Base-by-base conservation (phyloP, 30 jellyfish, hydroid and myxozoan genomes). In the Chrysaora quinquecirrha region DNA sequence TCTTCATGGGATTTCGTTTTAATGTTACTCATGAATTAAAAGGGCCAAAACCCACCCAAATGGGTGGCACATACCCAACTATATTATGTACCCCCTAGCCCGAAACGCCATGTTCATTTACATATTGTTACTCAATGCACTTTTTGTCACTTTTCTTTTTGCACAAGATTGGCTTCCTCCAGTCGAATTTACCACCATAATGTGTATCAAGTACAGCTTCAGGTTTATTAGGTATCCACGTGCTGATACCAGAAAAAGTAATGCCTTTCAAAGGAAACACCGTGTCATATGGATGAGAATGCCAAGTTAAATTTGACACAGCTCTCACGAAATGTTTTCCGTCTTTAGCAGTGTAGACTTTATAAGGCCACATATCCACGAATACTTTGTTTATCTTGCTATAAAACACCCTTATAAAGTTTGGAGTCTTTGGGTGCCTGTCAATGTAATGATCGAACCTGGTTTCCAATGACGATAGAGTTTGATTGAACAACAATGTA, bases 281-380 rank as follows among this genome's bases (percentile, higher is more conserved):
- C n/a, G n/a, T n/a, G n/a, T n/a, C n/a, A 34, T 62, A 78, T 3
- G 60, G 80, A 61, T 62, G 23, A 0, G 69, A 58, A 25, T 11
- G 48, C 89, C 89, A 78, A 0, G 89, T 78, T 28, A 80, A 54
- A 0, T 60, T 14, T 0, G 91, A 80, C 14, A 48, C 34, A 0
- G 76, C 71, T 30, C 50, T 80, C 14, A 80, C 84, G 71, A 76
- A 80, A 28, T 48, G 65, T 7, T 23, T n/a, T 21, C 83, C 83
- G 28, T 61, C 72, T 23, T 4, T 35, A 18, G 38, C 30, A 16
- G 30, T 49, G 54, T 38, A 14, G 30, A 54, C 34, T 14, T 30
- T 47, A 35, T 35, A 84, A 1, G 95, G 95, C 95, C 95, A 84
- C 43, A 72, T 38, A 75, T 84, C 95, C 21, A 84, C 46, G 31